A percentile compares a stretch with the other conserved stretches of the same genome.
Evolutionary conservation across 2,888 invertebrate genomes (phyloP).

Genomic region (Andrena hattorfiana): DNA sequence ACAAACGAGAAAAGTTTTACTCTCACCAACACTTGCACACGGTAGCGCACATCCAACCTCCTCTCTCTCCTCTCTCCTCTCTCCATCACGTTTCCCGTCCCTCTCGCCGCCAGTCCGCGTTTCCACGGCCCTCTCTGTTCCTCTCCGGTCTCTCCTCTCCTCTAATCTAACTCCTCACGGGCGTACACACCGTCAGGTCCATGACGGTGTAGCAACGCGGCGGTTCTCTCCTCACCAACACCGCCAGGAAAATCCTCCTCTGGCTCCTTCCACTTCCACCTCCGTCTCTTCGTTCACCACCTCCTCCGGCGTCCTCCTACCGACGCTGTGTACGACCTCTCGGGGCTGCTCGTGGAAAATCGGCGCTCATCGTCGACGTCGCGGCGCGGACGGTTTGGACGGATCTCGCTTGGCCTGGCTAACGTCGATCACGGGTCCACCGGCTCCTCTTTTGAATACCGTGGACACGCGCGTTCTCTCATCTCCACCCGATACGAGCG

Average conservation of each 20-base stretch:
- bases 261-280: slow-evolving; percentile 73
- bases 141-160: slow-evolving; percentile 69
- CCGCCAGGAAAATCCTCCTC: slow-evolving; percentile 75
- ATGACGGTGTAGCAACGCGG: slow-evolving; percentile 68
- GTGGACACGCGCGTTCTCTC: slow-evolving; percentile 70
- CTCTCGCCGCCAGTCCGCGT: slow-evolving; percentile 41
- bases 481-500: slow-evolving; percentile 31
- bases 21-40: slow-evolving; percentile 79
- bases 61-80: slow-evolving; percentile 62
- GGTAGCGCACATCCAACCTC: slow-evolving; percentile 74
- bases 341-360: slow-evolving; percentile 80
- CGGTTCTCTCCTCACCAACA: slow-evolving; percentile 71
- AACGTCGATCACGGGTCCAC: slow-evolving; percentile 72
- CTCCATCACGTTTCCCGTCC: slow-evolving; percentile 51
- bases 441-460: slow-evolving; percentile 66
- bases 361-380: slow-evolving; percentile 77
- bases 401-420: slow-evolving; percentile 68
- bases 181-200: slow-evolving; percentile 65
- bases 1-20: slow-evolving; percentile 84
- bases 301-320: slow-evolving; percentile 74
- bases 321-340: slow-evolving; percentile 78
- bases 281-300: slow-evolving; percentile 69
- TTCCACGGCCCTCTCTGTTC: slow-evolving; percentile 44
- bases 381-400: slow-evolving; percentile 77
- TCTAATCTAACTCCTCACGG: slow-evolving; percentile 83